phyloP scores from a whole-genome alignment of 2,113 vertebrate genomes.

The Elephantulus edwardii region DNA sequence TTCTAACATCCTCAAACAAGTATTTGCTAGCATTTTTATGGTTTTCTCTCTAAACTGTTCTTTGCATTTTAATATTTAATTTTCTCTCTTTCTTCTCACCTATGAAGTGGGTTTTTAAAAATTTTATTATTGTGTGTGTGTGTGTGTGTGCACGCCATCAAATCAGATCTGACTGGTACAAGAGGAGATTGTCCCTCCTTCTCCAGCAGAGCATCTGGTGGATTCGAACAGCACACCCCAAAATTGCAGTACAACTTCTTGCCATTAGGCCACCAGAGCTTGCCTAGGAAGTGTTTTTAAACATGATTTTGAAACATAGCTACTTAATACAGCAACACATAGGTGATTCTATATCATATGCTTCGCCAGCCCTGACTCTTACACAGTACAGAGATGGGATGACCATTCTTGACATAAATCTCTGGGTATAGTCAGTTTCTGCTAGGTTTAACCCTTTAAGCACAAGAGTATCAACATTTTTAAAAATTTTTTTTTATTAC shows the following conservation, averaged over 20 bases:
- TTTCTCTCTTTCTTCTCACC: slow-evolving; percentile 32
- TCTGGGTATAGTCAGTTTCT: not conserved
- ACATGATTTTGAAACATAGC: not conserved
- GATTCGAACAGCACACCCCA: too few species aligned
- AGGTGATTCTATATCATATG: not conserved
- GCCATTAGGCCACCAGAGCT: accelerated
- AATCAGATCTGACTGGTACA: too few species aligned
- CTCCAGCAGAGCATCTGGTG: too few species aligned
- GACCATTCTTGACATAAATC: slow-evolving; percentile 18
- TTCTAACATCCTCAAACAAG: not conserved
- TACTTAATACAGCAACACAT: not conserved
- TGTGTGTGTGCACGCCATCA: too few species aligned
- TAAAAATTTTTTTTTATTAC: too few species aligned
- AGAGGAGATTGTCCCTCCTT: too few species aligned
- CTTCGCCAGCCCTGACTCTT: not conserved
- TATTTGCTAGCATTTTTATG: not conserved
- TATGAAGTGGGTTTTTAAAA: too few species aligned
- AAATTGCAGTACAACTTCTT: too few species aligned
- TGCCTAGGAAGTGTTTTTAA: slow-evolving; percentile 26
- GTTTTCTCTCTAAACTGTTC: slow-evolving; percentile 6
- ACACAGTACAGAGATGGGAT: not conserved
- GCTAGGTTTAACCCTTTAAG: slow-evolving; percentile 18
- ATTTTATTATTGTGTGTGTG: too few species aligned
- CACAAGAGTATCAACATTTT: not conserved
- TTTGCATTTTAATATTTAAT: slow-evolving; percentile 42